Evolutionary conservation across 2,888 invertebrate genomes (phyloP).

Genomic region (Stramonita haemastoma): DNA sequence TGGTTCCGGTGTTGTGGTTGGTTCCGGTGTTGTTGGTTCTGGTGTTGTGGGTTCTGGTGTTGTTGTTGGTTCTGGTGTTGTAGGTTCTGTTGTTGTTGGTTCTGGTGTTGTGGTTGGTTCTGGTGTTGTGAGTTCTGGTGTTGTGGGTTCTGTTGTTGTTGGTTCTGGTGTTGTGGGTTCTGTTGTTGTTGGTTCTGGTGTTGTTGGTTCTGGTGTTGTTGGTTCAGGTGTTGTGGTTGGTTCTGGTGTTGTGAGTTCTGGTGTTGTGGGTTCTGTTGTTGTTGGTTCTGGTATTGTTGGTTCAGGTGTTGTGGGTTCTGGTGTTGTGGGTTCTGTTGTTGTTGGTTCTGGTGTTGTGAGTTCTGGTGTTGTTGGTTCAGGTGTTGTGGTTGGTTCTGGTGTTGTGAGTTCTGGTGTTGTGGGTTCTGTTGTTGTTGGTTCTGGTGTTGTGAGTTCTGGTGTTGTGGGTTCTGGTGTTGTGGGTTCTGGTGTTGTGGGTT

Average conservation of each 20-base stretch:
- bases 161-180: slow-evolving; percentile 2
- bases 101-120: neutral
- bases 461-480: too few relatives aligned
- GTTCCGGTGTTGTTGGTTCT: neutral
- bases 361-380: neutral
- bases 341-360: neutral
- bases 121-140: neutral
- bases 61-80: neutral
- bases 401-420: neutral
- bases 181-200: neutral
- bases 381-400: neutral
- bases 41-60: neutral
- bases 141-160: neutral
- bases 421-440: neutral
- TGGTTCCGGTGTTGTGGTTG: neutral
- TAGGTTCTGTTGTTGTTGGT: neutral
- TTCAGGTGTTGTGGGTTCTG: neutral
- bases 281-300: too few relatives aligned
- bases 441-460: too few relatives aligned
- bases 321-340: neutral
- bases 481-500: too few relatives aligned
- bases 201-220: neutral
- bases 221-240: neutral
- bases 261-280: too few relatives aligned
- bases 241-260: neutral